A percentile compares a stretch with the other conserved stretches of the same genome.
Conservation (phyloP, 2,888 invertebrate species). For the Sarcophaga variegata region DNA sequence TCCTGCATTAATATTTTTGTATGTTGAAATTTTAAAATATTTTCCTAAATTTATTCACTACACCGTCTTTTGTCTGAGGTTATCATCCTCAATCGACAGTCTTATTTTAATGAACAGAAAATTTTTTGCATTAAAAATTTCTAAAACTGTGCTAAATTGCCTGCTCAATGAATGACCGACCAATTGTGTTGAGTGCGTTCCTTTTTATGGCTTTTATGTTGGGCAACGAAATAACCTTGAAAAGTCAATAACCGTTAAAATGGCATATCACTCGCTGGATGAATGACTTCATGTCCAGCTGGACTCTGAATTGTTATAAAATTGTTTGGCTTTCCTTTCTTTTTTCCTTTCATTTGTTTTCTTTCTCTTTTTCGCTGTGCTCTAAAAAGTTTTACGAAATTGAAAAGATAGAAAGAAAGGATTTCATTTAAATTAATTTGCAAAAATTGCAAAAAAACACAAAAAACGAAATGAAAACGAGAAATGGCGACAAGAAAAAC, state of each 20-base stretch:
- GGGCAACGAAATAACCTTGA: conserved; percentile 57
- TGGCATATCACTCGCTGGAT: neutral
- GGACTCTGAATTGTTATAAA: conserved; percentile 36
- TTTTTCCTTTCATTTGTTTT: neutral
- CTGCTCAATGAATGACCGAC: neutral
- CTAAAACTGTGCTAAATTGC: neutral
- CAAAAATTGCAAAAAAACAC: conserved; percentile 8
- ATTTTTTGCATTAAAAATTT: neutral
- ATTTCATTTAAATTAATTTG: conserved; percentile 65
- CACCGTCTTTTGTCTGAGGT: no score
- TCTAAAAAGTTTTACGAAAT: conserved; percentile 9
- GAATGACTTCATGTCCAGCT: neutral
- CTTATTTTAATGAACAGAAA: no score
- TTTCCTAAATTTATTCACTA: no score
- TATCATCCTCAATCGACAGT: no score
- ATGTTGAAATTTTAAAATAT: no score
- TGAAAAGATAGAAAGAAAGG: conserved; percentile 42
- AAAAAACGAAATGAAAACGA: neutral
- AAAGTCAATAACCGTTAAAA: conserved; percentile 56
- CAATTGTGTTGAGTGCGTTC: neutral
- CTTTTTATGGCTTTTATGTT: conserved; percentile 26
- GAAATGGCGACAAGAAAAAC: neutral
- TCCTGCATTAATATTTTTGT: no score
- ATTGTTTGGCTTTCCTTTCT: conserved; percentile 16
- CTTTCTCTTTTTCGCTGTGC: neutral